Conservation (phyloP, 2,888 invertebrate genomes). For the Exocentrus adspersus region DNA sequence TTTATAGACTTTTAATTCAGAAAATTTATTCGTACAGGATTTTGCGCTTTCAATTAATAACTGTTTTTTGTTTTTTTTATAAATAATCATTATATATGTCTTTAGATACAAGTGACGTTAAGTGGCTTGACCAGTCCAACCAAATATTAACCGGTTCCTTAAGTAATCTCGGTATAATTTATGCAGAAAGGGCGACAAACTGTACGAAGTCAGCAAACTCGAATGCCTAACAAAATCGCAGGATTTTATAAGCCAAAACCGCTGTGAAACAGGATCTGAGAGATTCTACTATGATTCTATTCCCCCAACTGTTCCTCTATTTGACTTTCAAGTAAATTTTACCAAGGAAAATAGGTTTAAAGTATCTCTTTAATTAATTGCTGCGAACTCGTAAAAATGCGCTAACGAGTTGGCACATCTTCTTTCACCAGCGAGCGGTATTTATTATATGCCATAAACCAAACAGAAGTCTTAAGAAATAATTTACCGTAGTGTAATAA, state of each 20-base stretch:
- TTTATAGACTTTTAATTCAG: background rate
- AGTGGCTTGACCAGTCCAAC: background rate
- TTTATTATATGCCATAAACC: conserved; percentile 2
- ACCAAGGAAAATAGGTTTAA: no score
- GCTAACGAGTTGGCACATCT: background rate
- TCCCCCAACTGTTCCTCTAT: no score
- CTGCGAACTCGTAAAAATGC: background rate
- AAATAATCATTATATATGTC: no score
- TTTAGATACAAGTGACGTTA: background rate
- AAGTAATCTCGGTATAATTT: background rate
- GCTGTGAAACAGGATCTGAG: no score
- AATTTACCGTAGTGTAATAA: background rate
- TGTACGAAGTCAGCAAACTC: background rate
- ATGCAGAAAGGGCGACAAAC: background rate
- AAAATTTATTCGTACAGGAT: no score
- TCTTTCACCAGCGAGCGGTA: background rate
- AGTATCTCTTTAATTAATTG: background rate
- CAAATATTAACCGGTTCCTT: background rate
- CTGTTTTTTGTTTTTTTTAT: no score
- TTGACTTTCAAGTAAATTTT: no score
- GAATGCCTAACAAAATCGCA: no score
- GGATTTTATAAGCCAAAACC: background rate
- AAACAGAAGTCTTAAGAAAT: conserved; percentile 9
- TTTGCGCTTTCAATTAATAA: no score
- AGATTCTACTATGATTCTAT: no score